Percentiles rank a stretch among this genome's conserved stretches.
Evolutionary conservation across 2,113 vertebrate genomes (phyloP).

Genomic region (Physeter macrocephalus): DNA sequence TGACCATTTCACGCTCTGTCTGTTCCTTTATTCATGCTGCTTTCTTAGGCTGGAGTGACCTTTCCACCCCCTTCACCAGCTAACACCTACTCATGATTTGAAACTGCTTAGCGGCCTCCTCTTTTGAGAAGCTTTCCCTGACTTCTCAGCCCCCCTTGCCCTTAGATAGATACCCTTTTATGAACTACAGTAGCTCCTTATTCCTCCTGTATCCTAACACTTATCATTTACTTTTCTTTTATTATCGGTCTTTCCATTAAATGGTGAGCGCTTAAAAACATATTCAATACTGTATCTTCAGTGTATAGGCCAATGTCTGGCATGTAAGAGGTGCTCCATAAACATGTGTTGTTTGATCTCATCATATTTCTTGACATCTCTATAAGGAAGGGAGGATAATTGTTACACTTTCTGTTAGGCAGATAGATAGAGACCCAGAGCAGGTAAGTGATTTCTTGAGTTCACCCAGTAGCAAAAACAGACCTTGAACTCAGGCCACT

Average conservation of each 20-base stretch:
- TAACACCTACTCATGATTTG: neutral
- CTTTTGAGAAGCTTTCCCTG: neutral
- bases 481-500: neutral
- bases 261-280: neutral
- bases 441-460: neutral
- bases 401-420: neutral
- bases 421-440: neutral
- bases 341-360: neutral
- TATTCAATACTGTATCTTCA: neutral
- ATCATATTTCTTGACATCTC: neutral
- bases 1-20: neutral
- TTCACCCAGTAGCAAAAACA: neutral
- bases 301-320: neutral
- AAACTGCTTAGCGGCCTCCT: neutral
- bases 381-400: neutral
- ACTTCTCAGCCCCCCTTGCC: neutral
- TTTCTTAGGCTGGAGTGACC: neutral
- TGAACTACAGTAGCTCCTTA: neutral
- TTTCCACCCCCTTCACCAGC: neutral
- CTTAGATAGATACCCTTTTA: neutral
- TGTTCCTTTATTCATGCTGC: neutral
- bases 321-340: neutral
- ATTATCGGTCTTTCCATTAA: neutral
- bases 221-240: neutral
- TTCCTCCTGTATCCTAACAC: too few relatives aligned